phyloP scores from a whole-genome alignment of 2,888 invertebrate species.

The Xestia rhomboidea region DNA sequence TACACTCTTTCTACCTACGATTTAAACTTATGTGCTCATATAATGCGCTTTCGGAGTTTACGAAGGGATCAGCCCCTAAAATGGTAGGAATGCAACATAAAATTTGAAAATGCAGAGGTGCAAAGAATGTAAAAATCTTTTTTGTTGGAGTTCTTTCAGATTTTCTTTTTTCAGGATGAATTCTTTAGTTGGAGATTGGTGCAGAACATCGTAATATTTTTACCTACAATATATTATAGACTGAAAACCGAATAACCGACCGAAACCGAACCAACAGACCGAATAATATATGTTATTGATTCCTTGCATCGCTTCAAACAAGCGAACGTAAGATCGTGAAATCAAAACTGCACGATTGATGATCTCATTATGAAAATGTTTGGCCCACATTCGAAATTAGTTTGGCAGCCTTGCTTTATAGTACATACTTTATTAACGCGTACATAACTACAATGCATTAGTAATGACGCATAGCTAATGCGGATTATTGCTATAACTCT shows the following conservation, averaged over 20 bases:
- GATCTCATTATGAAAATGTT: too few species aligned
- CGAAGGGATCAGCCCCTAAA: slow-evolving; percentile 1
- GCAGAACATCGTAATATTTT: background rate
- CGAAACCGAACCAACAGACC: too few species aligned
- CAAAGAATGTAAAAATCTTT: background rate
- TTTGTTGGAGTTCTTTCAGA: background rate
- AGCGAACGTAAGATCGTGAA: too few species aligned
- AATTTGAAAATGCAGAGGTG: background rate
- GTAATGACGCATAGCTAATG: background rate
- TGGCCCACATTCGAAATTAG: background rate
- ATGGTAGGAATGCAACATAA: too few species aligned
- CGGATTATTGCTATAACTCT: too few species aligned
- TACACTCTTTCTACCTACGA: background rate
- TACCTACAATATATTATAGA: too few species aligned
- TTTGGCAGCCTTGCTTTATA: background rate
- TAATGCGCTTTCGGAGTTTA: slow-evolving; percentile 6
- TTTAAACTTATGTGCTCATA: background rate
- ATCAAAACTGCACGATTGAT: too few species aligned
- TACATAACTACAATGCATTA: background rate
- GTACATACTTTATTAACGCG: too few species aligned
- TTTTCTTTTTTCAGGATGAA: background rate
- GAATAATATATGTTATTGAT: too few species aligned
- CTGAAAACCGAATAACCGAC: too few species aligned
- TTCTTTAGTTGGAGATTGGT: background rate
- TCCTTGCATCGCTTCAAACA: too few species aligned